phyloP scores from a whole-genome alignment of 2,113 vertebrate genomes.

The Istiophorus platypterus region DNA sequence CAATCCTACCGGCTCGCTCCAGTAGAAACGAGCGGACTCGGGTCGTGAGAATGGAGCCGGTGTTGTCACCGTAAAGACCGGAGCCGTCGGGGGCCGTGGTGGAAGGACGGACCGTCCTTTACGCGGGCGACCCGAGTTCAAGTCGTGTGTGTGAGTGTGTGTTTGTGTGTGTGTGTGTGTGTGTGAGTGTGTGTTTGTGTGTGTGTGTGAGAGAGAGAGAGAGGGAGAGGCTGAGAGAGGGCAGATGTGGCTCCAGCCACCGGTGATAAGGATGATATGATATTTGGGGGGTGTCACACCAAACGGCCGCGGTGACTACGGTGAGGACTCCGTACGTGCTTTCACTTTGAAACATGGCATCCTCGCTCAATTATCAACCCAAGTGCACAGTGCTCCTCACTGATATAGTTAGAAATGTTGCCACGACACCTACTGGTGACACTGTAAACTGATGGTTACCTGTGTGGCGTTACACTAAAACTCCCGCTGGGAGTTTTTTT shows the following conservation, averaged over 20 bases:
- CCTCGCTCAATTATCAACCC: background rate
- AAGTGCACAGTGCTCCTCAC: background rate
- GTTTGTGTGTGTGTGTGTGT: too few species aligned
- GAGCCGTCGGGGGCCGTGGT: background rate
- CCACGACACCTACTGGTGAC: slow-evolving; percentile 65
- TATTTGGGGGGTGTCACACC: too few species aligned
- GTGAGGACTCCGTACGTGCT: background rate
- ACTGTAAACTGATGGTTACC: background rate
- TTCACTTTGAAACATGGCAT: background rate
- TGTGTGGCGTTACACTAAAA: background rate
- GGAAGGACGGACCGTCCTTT: background rate
- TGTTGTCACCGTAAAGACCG: background rate
- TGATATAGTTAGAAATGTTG: slow-evolving; percentile 8
- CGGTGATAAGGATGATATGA: background rate
- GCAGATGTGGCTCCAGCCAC: background rate
- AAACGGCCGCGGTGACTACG: background rate
- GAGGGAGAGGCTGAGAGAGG: slow-evolving; percentile 5
- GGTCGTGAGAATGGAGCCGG: background rate
- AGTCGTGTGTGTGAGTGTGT: background rate
- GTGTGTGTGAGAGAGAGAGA: slow-evolving; percentile 1
- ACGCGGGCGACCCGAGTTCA: background rate
- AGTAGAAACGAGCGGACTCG: background rate
- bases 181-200: too few species aligned
- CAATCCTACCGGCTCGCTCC: background rate
- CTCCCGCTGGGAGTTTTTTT: background rate